Evolutionary conservation across 2,113 vertebrate species (phyloP).

Genomic region (Cyanoramphus novaezelandiae): DNA sequence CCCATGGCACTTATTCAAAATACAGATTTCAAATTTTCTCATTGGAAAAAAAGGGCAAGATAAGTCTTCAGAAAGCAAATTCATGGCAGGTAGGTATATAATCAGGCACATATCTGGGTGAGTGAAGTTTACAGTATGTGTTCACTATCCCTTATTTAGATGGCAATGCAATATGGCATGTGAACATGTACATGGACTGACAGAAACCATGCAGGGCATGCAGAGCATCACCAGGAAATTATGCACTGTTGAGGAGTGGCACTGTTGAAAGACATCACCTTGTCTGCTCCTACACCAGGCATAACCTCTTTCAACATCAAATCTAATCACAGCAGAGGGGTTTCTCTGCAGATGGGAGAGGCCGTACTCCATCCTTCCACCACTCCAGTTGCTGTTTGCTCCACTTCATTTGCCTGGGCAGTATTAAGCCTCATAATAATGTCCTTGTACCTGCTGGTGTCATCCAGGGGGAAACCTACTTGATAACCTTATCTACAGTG

Average conservation of each 20-base stretch:
- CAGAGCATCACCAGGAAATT: conserved; percentile 1
- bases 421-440: neutral
- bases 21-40: neutral
- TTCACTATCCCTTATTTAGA: neutral
- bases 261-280: neutral
- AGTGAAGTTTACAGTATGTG: neutral
- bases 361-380: neutral
- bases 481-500: neutral
- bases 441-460: neutral
- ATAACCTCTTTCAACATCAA: neutral
- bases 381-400: neutral
- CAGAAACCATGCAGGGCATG: neutral
- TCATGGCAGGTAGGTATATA: neutral
- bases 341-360: neutral
- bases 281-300: neutral
- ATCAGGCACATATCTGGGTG: neutral
- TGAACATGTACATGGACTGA: neutral
- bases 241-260: neutral
- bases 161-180: neutral
- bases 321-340: neutral
- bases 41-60: neutral
- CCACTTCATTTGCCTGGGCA: neutral
- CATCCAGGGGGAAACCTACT: neutral
- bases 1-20: neutral
- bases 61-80: neutral